phyloP scores from a whole-genome alignment of 2,113 vertebrate genomes.

The Upupa epops region DNA sequence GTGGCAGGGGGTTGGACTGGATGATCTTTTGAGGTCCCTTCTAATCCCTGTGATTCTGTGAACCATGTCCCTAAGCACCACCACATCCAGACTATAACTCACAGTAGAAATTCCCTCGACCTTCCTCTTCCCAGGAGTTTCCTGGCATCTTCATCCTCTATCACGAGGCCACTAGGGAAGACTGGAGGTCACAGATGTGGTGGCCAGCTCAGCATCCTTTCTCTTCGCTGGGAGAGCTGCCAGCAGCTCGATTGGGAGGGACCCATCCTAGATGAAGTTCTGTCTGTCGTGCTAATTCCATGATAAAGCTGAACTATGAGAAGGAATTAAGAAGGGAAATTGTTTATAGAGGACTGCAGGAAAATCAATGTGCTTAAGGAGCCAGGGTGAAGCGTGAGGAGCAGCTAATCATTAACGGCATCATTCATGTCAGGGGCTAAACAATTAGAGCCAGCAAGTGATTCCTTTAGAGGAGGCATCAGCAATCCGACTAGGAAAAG shows the following conservation, averaged over 20 bases:
- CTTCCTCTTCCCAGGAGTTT: background rate
- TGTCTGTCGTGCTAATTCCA: background rate
- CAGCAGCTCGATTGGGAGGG: background rate
- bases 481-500: background rate
- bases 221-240: background rate
- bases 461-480: background rate
- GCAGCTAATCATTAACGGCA: background rate
- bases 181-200: background rate
- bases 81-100: background rate
- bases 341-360: background rate
- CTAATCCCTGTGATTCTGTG: too few species aligned
- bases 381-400: background rate
- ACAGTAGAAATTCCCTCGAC: background rate
- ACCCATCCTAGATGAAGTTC: background rate
- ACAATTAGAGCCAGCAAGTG: background rate
- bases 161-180: background rate
- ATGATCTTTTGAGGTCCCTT: too few species aligned
- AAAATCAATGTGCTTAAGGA: background rate
- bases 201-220: background rate
- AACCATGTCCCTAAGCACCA: too few species aligned
- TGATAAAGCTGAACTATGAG: background rate
- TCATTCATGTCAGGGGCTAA: background rate
- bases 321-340: background rate
- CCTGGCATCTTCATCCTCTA: background rate
- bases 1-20: too few species aligned